Conservation (phyloP, 2,797 vertebrate species). For the Numenius phaeopus region DNA sequence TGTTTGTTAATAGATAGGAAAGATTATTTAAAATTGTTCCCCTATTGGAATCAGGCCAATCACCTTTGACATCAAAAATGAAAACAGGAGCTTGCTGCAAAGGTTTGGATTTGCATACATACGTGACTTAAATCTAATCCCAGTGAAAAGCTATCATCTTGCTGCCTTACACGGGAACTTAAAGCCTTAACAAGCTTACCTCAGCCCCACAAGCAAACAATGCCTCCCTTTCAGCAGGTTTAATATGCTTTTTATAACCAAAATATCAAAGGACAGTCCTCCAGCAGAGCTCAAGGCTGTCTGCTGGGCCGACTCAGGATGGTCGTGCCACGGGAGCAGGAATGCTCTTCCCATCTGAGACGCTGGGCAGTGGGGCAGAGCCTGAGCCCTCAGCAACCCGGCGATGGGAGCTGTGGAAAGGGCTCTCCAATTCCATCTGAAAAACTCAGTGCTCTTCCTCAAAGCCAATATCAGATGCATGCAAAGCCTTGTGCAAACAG, state of each 20-base stretch:
- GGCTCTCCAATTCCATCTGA: not conserved
- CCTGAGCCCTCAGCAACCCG: not conserved
- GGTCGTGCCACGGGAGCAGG: not conserved
- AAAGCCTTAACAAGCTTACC: not conserved
- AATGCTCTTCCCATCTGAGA: not conserved
- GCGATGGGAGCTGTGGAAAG: not conserved
- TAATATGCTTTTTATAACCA: not conserved
- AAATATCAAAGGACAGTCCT: not conserved
- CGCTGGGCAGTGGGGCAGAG: not conserved
- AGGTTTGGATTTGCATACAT: not conserved
- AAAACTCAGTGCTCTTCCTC: not conserved
- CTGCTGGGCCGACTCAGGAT: not conserved
- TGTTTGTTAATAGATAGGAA: not conserved
- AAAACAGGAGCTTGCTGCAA: not conserved
- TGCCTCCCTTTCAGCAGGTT: not conserved
- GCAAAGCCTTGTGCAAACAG: not conserved
- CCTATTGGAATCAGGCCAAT: not conserved
- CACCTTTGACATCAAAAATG: not conserved
- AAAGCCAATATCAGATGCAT: fast-evolving
- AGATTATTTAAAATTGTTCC: not conserved
- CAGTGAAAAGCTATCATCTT: not conserved
- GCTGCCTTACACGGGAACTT: not conserved
- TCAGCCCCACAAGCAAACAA: not conserved
- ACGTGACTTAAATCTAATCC: not conserved
- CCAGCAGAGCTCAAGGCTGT: not conserved